Evolutionary conservation across 2,888 invertebrate genomes (phyloP), one percentile per base, ranked within the genome.

Genomic region (Parnassius apollo): DNA sequence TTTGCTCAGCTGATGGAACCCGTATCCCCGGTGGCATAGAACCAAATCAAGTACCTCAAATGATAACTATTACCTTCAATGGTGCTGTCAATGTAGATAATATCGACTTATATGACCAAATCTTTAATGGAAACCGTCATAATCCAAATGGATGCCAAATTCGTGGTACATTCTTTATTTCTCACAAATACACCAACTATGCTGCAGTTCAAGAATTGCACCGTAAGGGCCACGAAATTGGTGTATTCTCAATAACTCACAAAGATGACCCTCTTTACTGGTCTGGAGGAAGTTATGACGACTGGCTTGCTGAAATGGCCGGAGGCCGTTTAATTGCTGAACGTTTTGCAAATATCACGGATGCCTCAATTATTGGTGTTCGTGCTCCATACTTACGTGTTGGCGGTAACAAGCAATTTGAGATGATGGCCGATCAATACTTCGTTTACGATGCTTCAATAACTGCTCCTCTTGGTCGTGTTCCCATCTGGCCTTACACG

Each of bases 401-500:
- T 0, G 98, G 98, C 67, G 98, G 98, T 67, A 97, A 98, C 93
- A 97, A 95, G 76, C 98, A 98, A 91, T 98, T 98, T 83, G 96
- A 97, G 87, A 98, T 98, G 98, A 98, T 98, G 98, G 95, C 96
- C 61, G 97, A 98, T 85, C 97, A 98, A 82, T 97, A 96, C 90
- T 98, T 98, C 85, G 95, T 96, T 9, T 98, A 98, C 83, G 98
- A 98, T 82, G 97, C 98, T 35, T 98, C 98, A 11, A 98, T 98
- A 78, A 97, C 97, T 1, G 98, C 98, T 42, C 96, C 97, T 0
- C 92, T 97, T 61, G 94, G 96, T 46, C 95, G 97, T 57, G 97
- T 97, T 42, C 98, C 98, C 59, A 96, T 97, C 83, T 99, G 98
- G 98, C 99, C 99, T 0, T 99, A 98, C 92, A 98, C 98, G 2